phyloP scores from a whole-genome alignment of 2,888 invertebrate species.

The Pediacus dermestoides region DNA sequence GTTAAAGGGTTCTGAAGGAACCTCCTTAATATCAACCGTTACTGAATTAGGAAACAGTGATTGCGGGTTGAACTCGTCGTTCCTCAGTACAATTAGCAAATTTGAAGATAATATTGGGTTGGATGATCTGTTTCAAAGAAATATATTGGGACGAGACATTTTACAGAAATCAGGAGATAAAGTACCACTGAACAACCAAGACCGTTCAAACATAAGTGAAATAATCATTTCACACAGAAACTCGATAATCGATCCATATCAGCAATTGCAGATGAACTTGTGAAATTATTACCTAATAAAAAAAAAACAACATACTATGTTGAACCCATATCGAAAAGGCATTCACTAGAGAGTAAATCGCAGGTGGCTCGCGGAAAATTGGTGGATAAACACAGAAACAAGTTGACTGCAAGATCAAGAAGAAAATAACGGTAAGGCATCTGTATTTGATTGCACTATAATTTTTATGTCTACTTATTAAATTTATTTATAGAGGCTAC shows the following conservation, averaged over 20 bases:
- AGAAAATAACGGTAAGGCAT: too few relatives aligned
- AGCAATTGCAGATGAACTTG: not conserved
- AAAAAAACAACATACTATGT: not conserved
- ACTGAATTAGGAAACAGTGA: too few relatives aligned
- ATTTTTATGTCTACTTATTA: not conserved
- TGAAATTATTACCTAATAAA: not conserved
- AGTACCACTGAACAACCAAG: not conserved
- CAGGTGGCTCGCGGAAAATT: not conserved
- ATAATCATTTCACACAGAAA: not conserved
- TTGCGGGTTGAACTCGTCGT: too few relatives aligned
- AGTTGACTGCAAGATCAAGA: not conserved
- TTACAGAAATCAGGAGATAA: not conserved
- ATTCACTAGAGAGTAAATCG: not conserved
- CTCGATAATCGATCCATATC: not conserved
- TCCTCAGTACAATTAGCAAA: too few relatives aligned
- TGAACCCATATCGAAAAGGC: not conserved
- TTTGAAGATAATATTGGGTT: slow-evolving; percentile 1
- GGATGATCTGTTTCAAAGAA: not conserved
- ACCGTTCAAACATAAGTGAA: not conserved
- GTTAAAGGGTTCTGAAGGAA: too few relatives aligned
- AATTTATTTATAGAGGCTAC: not conserved
- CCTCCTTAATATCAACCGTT: too few relatives aligned
- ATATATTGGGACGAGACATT: not conserved
- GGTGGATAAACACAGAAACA: not conserved
- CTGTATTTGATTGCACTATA: not conserved